Evolutionary conservation across 2,888 invertebrate genomes (phyloP).

Genomic region (Nomada lathburiana): DNA sequence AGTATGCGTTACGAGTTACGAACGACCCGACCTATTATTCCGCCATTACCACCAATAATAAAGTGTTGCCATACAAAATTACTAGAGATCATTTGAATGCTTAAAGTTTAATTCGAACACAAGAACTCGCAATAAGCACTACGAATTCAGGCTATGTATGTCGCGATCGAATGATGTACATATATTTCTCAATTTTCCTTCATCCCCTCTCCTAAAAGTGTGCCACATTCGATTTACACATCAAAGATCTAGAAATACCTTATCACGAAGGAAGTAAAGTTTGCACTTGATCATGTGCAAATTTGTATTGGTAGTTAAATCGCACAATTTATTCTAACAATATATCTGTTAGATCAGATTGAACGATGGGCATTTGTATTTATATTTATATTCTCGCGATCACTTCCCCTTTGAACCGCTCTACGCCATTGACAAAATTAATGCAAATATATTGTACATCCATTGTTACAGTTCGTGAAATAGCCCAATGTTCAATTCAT

Average conservation of each 20-base stretch:
- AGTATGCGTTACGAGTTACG: constrained; percentile 17
- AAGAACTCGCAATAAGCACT: constrained; percentile 14
- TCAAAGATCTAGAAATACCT: neutral
- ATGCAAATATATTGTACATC: neutral
- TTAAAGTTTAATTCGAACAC: constrained; percentile 24
- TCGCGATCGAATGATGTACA: neutral
- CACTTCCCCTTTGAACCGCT: neutral
- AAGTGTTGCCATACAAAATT: constrained; percentile 47
- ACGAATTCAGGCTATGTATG: constrained; percentile 4
- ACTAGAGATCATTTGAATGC: constrained; percentile 34
- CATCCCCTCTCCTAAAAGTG: neutral
- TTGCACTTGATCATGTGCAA: too few species aligned
- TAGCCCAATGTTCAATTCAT: neutral
- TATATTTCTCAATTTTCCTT: constrained; percentile 1
- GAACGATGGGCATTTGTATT: too few species aligned
- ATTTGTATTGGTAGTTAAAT: too few species aligned
- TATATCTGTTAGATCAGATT: too few species aligned
- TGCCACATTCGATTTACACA: neutral
- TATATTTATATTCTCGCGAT: neutral
- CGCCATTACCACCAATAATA: constrained; percentile 55
- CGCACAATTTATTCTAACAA: too few species aligned
- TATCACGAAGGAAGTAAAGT: neutral
- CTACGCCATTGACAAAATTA: constrained; percentile 1
- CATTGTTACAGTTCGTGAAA: neutral
- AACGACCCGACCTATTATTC: constrained; percentile 61